These are phyloP conservation scores for Sycobia sp. DNA, from an alignment of 1,140 invertebrate species.

Conservation along the genomic window DNA sequence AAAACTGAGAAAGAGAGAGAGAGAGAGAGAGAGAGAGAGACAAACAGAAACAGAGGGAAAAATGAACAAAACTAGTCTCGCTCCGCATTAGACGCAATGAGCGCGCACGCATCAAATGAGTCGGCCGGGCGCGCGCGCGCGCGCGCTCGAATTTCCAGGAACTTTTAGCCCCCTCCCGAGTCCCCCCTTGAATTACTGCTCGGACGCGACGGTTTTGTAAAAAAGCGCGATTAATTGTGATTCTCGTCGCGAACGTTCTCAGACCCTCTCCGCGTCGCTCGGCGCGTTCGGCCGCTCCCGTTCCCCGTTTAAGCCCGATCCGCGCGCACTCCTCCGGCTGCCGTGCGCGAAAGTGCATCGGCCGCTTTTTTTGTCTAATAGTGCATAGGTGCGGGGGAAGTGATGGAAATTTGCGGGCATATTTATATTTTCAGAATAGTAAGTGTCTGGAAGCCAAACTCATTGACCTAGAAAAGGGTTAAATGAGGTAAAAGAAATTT, in stretches of 20 bases:
- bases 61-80: neutral
- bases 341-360: too few species aligned
- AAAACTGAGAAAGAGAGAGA: too few species aligned
- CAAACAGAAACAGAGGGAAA: neutral
- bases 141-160: slow-evolving; percentile 19
- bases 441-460: too few species aligned
- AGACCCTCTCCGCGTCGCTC: neutral
- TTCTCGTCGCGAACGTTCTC: neutral
- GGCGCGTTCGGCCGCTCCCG: neutral
- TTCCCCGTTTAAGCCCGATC: neutral
- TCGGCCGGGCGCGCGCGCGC: too few species aligned
- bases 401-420: too few species aligned
- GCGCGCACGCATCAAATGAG: slow-evolving; percentile 20
- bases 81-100: neutral
- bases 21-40: too few species aligned
- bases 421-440: too few species aligned
- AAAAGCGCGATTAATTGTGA: slow-evolving; percentile 6
- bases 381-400: too few species aligned
- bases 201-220: neutral
- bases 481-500: too few species aligned
- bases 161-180: neutral
- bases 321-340: too few species aligned
- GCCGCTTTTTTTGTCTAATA: too few species aligned
- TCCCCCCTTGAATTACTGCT: neutral
- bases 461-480: too few species aligned